Evolutionary conservation across 2,113 vertebrate genomes (phyloP).

Genomic region (Etheostoma spectabile): DNA sequence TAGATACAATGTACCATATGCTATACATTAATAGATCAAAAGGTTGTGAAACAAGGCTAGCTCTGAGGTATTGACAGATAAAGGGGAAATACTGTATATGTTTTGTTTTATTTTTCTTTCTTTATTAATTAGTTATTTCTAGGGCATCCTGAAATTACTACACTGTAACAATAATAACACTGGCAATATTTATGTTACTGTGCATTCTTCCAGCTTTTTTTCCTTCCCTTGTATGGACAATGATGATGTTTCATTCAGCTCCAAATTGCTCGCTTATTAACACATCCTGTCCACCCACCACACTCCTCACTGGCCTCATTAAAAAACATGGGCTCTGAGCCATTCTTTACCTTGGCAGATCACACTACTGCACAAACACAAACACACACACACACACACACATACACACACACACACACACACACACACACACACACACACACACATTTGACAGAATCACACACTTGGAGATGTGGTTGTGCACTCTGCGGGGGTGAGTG

Average conservation of each 20-base stretch:
- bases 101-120: background rate
- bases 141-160: background rate
- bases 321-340: slow-evolving; percentile 69
- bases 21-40: background rate
- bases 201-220: slow-evolving; percentile 20
- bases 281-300: slow-evolving; percentile 71
- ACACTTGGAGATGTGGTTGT: slow-evolving; percentile 56
- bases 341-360: slow-evolving; percentile 73
- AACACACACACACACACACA: too few species aligned
- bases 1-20: background rate
- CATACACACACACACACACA: slow-evolving; percentile 38
- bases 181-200: slow-evolving; percentile 23
- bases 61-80: background rate
- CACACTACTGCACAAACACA: slow-evolving; percentile 35
- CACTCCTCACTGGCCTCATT: slow-evolving; percentile 72
- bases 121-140: slow-evolving; percentile 4
- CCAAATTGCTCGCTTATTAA: slow-evolving; percentile 69
- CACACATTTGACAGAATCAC: slow-evolving; percentile 30
- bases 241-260: slow-evolving; percentile 56
- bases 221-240: slow-evolving; percentile 42
- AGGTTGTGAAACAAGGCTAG: background rate
- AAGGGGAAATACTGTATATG: background rate
- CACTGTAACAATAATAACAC: background rate
- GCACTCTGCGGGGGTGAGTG: slow-evolving; percentile 64
- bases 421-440: slow-evolving; percentile 33